A percentile compares a stretch with the other conserved stretches of the same genome.
Conservation (phyloP, 2,113 vertebrate species). For the Acrocephalus kingi region DNA sequence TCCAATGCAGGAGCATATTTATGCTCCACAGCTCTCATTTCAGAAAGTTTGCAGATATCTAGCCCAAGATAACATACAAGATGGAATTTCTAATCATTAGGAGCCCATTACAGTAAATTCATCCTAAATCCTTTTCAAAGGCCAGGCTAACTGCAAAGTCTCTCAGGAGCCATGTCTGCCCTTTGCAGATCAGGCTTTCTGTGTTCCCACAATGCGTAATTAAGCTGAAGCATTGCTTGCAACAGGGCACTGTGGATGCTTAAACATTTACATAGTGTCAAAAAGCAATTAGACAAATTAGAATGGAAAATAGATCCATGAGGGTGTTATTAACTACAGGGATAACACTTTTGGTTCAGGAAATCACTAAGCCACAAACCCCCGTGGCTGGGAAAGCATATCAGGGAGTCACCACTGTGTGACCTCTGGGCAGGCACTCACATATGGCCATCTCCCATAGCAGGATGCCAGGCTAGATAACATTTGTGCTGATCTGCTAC, state of each 20-base stretch:
- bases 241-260: neutral
- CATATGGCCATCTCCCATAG: neutral
- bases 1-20: neutral
- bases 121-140: constrained; percentile 14
- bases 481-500: neutral
- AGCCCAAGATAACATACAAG: neutral
- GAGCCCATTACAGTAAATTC: neutral
- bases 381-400: neutral
- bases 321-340: neutral
- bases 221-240: neutral
- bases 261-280: neutral
- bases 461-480: neutral
- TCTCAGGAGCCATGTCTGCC: neutral
- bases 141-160: neutral
- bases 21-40: neutral
- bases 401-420: neutral
- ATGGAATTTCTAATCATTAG: constrained; percentile 2
- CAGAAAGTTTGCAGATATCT: neutral
- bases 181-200: constrained; percentile 3
- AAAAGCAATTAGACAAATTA: constrained; percentile 9
- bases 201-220: neutral
- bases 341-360: neutral
- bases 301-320: neutral
- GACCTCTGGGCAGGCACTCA: neutral
- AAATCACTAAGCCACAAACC: neutral